Evolutionary conservation across 2,888 invertebrate genomes (phyloP).

Genomic region (Thumatha senex): DNA sequence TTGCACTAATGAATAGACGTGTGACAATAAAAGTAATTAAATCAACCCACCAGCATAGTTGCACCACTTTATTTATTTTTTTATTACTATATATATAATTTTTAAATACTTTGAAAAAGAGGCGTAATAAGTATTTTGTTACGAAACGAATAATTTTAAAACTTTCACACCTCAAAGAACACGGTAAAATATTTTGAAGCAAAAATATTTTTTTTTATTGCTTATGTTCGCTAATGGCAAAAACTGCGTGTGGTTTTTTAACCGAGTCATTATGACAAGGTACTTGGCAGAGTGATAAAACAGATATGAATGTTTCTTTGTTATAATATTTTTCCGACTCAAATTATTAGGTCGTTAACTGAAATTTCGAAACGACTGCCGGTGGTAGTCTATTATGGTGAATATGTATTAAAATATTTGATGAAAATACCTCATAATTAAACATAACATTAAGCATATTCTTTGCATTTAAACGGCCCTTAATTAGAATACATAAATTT

Average conservation of each 20-base stretch:
- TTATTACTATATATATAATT: too few species aligned
- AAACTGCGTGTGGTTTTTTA: too few species aligned
- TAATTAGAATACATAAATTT: constrained; percentile 1
- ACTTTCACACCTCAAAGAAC: too few species aligned
- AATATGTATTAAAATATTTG: neutral
- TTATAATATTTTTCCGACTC: neutral
- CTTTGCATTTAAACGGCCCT: constrained; percentile 1
- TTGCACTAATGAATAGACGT: too few species aligned
- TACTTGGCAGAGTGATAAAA: neutral
- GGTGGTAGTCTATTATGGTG: neutral
- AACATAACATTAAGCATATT: neutral
- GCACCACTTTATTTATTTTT: too few species aligned
- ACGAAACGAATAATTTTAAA: neutral
- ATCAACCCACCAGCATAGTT: too few species aligned
- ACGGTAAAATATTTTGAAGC: too few species aligned
- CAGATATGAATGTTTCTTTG: neutral
- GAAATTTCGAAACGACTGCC: neutral
- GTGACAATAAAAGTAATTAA: too few species aligned
- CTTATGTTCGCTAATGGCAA: too few species aligned
- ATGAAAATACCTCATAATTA: neutral
- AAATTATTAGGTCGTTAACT: neutral
- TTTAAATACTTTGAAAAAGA: too few species aligned
- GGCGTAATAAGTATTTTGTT: neutral
- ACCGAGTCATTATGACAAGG: too few species aligned
- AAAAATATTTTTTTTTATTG: too few species aligned